A percentile compares a stretch with the other conserved stretches of the same genome.
These are phyloP conservation scores for Tanytarsus gracilentus DNA, from an alignment of 2,888 invertebrate species.

Conservation along the genomic window DNA sequence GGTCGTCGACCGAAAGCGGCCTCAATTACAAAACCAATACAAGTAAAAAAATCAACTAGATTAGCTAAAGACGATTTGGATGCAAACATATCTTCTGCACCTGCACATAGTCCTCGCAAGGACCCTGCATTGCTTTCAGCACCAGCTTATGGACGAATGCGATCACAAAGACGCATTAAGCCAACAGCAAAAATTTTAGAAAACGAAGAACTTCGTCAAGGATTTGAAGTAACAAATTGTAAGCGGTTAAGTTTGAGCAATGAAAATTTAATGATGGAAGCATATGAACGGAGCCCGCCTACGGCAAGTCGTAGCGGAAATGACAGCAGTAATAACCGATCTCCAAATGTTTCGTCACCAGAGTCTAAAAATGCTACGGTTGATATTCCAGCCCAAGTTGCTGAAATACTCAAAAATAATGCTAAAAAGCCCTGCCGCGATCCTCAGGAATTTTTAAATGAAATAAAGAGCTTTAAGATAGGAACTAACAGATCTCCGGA, in stretches of 20 bases:
- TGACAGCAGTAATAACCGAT: conserved; percentile 11
- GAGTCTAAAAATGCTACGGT: background rate
- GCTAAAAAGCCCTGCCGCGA: conserved; percentile 37
- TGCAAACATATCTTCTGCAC: conserved; percentile 54
- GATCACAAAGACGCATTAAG: conserved; percentile 50
- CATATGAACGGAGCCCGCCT: conserved; percentile 25
- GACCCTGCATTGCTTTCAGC: conserved; percentile 32
- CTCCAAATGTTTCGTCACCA: conserved; percentile 9
- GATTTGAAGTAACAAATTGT: conserved; percentile 50
- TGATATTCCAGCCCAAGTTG: background rate
- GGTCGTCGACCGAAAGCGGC: conserved; percentile 15
- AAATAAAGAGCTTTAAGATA: conserved; percentile 39
- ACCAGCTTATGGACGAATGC: conserved; percentile 35
- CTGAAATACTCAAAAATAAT: conserved; percentile 9
- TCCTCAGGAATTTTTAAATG: conserved; percentile 38
- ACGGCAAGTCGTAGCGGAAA: conserved; percentile 18
- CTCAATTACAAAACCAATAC: conserved; percentile 10
- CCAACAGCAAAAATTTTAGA: conserved; percentile 59
- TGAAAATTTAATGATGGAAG: conserved; percentile 29
- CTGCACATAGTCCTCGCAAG: conserved; percentile 64
- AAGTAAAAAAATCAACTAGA: conserved; percentile 53
- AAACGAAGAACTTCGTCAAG: conserved; percentile 53
- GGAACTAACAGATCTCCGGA: conserved; percentile 41
- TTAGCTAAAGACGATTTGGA: conserved; percentile 50
- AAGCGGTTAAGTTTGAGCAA: conserved; percentile 45